A percentile compares a stretch with the other conserved stretches of the same genome.
Evolutionary conservation across 1,140 invertebrate species (phyloP).

Genomic region (Zaprionus ornatus): DNA sequence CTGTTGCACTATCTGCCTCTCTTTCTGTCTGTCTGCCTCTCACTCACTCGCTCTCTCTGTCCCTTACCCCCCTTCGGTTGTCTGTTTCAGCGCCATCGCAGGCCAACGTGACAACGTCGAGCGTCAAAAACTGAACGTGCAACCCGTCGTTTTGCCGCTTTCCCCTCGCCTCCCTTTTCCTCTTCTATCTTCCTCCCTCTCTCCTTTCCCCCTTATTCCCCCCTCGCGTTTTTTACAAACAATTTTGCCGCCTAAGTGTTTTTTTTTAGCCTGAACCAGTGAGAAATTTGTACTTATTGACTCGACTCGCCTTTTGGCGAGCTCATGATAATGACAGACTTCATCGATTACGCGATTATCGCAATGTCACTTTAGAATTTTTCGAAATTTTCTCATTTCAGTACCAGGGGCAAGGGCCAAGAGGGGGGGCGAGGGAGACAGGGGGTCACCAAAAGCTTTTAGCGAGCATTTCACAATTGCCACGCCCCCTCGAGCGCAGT

Average conservation of each 20-base stretch:
- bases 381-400: conserved; percentile 65
- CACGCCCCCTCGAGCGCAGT: conserved; percentile 20
- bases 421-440: not conserved
- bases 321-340: conserved; percentile 79
- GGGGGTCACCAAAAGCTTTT: conserved; percentile 70
- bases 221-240: conserved; percentile 23
- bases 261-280: conserved; percentile 50
- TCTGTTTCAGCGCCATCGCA: conserved; percentile 32
- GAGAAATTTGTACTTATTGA: conserved; percentile 72
- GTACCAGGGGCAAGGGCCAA: not conserved
- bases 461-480: conserved; percentile 50
- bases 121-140: conserved; percentile 45
- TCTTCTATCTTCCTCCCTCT: not conserved
- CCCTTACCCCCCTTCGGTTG: not conserved
- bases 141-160: not conserved
- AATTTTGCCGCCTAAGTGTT: conserved; percentile 44
- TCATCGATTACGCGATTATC: conserved; percentile 82
- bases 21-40: not conserved
- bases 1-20: conserved; percentile 3
- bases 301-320: conserved; percentile 36
- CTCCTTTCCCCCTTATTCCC: not conserved
- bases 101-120: conserved; percentile 45
- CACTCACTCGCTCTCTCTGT: too few species aligned
- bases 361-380: conserved; percentile 77
- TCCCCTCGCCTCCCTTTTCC: not conserved